Conservation (phyloP, 2,888 invertebrate species). For the Phymatocera aterrima region DNA sequence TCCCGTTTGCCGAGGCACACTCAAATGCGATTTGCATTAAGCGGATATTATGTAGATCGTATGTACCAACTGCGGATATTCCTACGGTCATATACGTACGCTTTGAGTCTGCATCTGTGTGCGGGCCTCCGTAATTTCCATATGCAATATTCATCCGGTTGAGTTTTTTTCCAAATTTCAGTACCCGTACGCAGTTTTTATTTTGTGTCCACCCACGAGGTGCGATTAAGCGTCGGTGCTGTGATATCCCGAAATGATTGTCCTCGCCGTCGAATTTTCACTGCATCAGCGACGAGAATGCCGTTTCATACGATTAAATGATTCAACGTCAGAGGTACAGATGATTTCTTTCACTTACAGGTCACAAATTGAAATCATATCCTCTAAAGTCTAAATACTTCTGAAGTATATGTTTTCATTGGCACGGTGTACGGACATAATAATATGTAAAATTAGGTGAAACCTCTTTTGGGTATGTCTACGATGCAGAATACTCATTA, state of each 20-base stretch:
- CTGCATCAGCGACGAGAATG: too few relatives aligned
- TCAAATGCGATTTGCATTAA: conserved; percentile 71
- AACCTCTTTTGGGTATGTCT: not conserved
- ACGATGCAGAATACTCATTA: not conserved
- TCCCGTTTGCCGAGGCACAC: conserved; percentile 56
- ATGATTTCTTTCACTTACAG: not conserved
- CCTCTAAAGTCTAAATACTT: too few relatives aligned
- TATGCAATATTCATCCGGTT: conserved; percentile 20
- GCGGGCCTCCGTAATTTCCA: not conserved
- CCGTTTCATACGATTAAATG: not conserved
- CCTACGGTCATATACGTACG: not conserved
- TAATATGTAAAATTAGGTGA: not conserved
- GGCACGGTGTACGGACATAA: not conserved
- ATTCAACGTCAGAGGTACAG: not conserved
- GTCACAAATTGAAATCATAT: not conserved
- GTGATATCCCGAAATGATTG: too few relatives aligned
- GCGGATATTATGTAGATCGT: conserved; percentile 61
- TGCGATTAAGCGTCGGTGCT: not conserved
- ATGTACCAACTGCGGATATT: conserved; percentile 45
- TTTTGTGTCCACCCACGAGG: not conserved
- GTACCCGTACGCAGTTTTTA: not conserved
- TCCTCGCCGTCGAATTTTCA: too few relatives aligned
- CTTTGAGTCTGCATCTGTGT: not conserved
- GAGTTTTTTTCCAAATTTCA: not conserved
- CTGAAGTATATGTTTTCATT: not conserved